A percentile compares a stretch with the other conserved stretches of the same genome.
Evolutionary conservation across 2,797 vertebrate species (phyloP).

Genomic region (Orestias chungarensis): DNA sequence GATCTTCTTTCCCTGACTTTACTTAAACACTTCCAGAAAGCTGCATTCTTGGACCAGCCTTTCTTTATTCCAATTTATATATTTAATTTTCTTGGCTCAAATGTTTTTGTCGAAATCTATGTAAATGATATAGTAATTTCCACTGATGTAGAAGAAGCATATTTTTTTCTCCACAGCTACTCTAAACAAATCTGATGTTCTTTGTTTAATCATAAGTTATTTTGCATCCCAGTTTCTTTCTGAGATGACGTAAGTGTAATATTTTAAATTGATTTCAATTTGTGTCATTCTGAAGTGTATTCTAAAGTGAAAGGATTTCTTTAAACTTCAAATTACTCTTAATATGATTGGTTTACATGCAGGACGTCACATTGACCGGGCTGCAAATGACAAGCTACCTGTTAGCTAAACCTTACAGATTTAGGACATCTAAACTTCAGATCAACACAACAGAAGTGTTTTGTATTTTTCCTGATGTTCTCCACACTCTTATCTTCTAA

Average conservation of each 20-base stretch:
- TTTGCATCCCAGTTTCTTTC: neutral
- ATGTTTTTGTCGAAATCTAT: neutral
- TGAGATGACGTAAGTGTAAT: neutral
- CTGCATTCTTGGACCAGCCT: neutral
- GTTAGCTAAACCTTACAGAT: neutral
- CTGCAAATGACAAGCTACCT: neutral
- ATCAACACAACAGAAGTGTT: neutral
- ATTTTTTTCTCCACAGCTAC: neutral
- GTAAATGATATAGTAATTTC: neutral
- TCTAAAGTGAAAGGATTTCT: no score
- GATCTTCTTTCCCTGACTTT: neutral
- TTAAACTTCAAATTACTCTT: no score
- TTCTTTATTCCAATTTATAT: neutral
- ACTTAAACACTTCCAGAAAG: neutral
- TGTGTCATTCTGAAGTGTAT: neutral
- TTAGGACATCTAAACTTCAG: neutral
- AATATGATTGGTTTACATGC: no score
- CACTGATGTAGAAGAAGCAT: neutral
- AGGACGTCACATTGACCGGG: neutral
- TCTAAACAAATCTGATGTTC: no score
- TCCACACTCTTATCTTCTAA: no score
- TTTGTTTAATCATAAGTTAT: neutral
- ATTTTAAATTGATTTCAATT: neutral
- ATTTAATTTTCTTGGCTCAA: no score
- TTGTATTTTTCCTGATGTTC: neutral